Evolutionary conservation across 30 jellyfish, hydroid and myxozoan species (phyloP), one percentile per base, ranked within the genome.

Genomic region (Calvadosia cruxmelitensis): DNA sequence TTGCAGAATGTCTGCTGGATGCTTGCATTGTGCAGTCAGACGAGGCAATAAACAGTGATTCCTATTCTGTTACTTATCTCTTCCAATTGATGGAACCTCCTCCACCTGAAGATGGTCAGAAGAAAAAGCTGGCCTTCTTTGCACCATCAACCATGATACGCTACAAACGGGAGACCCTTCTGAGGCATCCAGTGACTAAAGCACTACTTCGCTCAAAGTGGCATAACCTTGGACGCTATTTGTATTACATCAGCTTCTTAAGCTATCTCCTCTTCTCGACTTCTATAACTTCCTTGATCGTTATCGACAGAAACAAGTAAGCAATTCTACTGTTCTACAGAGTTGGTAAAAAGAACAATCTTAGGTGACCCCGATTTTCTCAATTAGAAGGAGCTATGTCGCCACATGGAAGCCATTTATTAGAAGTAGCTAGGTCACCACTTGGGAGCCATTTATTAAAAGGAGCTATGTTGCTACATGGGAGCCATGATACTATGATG

Each of bases 131-230:
- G 10, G 50, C 64, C 29, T 74, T 53, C 76, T 74, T 74, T 29
- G 84, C 69, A 24, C 84, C 84, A 20, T 67, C 69, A 3, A 24
- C 64, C 50, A 74, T 74, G 84, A 53, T 73, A 27, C 34, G 20
- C 12, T 49, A 24, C 2, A 50, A 65, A 30, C 35, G 84, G 49
- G 64, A 27, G 63, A 32, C 63, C 2, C 64, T 72, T 42, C 70
- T 74, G 24, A 49, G 36, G 13, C 84, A 74, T 29, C 84, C 84
- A 1, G 36, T 74, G 49, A 74, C 84, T 1, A 72, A 74, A 34
- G 64, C 63, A 49, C 10, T 74, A 76, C 30, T 63, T 31, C 23
- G n/a, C 33, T 25, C 64, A 16, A 74, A 74, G 30, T 74, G 84
- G 84, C 25, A 28, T 0, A 3, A 24, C 27, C 76, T 53, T 32